phyloP scores from a whole-genome alignment of 2,113 vertebrate species.

The Petrocephalus zakoni region DNA sequence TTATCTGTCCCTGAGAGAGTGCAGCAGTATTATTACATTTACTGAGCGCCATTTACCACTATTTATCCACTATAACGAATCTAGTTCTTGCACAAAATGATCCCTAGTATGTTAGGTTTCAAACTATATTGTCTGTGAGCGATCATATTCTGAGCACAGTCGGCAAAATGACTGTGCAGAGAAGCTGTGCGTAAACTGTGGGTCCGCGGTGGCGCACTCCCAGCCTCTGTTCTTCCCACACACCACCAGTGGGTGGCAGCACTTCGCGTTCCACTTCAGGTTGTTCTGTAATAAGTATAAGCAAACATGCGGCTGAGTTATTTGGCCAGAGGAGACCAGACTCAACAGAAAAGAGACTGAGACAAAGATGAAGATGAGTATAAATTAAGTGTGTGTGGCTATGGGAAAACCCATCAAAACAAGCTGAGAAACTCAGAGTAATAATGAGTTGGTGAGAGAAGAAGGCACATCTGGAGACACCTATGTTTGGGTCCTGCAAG shows the following conservation, averaged over 20 bases:
- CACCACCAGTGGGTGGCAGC: slow-evolving; percentile 19
- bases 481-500: slow-evolving; percentile 42
- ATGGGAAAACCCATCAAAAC: not conserved
- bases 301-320: not conserved
- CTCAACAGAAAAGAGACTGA: not conserved
- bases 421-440: not conserved
- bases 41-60: not conserved
- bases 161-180: not conserved
- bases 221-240: slow-evolving; percentile 19
- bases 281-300: slow-evolving; percentile 4
- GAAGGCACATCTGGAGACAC: slow-evolving; percentile 41
- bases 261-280: slow-evolving; percentile 6
- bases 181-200: not conserved
- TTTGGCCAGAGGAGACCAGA: not conserved
- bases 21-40: too few relatives aligned
- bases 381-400: not conserved
- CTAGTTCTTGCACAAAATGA: not conserved
- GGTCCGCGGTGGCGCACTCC: not conserved
- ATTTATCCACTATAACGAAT: not conserved
- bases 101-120: not conserved
- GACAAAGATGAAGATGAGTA: not conserved
- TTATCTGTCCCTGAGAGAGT: not conserved
- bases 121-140: not conserved
- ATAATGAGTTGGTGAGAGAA: not conserved
- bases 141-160: not conserved